Conservation (phyloP, 1,140 invertebrate genomes). For the Brachystomella parvula region DNA sequence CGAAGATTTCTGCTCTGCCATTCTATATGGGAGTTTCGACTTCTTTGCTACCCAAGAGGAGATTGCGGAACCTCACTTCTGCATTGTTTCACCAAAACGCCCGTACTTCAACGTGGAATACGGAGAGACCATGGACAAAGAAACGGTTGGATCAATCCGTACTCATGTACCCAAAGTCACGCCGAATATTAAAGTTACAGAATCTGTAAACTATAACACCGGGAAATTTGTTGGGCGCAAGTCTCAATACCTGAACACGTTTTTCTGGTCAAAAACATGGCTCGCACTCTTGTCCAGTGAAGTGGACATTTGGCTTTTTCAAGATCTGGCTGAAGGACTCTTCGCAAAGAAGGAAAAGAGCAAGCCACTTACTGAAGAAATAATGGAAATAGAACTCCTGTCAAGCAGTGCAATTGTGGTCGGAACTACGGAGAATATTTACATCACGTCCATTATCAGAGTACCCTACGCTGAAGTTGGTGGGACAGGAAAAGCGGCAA, state of each 20-base stretch:
- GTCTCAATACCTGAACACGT: not conserved
- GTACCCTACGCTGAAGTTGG: not conserved
- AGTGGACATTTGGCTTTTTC: not conserved
- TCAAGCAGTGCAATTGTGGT: not conserved
- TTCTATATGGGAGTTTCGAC: too few species aligned
- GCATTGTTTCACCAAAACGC: not conserved
- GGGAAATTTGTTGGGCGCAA: not conserved
- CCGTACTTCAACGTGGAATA: not conserved
- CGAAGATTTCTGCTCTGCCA: not conserved
- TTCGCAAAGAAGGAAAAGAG: not conserved
- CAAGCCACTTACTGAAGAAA: too few species aligned
- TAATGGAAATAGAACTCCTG: not conserved
- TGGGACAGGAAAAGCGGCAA: not conserved
- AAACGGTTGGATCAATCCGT: not conserved
- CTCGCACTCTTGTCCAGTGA: not conserved
- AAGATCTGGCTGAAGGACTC: not conserved
- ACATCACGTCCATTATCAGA: not conserved
- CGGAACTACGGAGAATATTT: not conserved
- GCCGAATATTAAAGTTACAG: not conserved
- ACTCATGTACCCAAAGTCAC: not conserved
- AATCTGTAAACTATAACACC: not conserved
- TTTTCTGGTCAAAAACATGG: not conserved
- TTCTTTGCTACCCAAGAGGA: not conserved
- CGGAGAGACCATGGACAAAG: not conserved
- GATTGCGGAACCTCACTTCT: not conserved